Evolutionary conservation across 1,140 invertebrate genomes (phyloP).

Genomic region (Ridgeia piscesae): DNA sequence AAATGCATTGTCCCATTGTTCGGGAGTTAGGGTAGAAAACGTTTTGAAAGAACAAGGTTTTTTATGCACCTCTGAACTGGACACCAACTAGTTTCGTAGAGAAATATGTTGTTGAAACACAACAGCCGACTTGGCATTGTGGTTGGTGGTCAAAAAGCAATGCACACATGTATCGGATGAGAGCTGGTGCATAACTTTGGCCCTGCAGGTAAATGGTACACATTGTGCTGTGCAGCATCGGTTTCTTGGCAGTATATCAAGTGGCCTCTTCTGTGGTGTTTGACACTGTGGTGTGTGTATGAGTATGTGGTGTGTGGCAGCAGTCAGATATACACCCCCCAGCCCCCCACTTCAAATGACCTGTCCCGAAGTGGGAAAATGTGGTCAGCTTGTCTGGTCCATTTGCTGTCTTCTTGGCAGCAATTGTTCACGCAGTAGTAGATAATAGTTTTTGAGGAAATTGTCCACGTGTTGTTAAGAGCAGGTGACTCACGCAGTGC

Average conservation of each 20-base stretch:
- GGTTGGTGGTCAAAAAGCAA: background rate
- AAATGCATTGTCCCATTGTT: no score
- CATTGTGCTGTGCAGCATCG: background rate
- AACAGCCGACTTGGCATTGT: background rate
- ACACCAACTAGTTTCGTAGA: no score
- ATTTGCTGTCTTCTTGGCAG: background rate
- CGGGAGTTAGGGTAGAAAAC: no score
- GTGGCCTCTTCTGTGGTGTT: background rate
- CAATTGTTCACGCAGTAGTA: background rate
- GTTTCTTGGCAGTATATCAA: background rate
- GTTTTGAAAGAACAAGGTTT: no score
- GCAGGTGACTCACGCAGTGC: background rate
- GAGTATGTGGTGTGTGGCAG: background rate
- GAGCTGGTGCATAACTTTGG: background rate
- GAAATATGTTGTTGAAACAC: no score
- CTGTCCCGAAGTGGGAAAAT: background rate
- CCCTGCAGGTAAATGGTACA: background rate
- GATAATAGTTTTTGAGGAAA: background rate
- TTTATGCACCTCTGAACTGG: no score
- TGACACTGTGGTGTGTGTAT: background rate
- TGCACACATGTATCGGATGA: background rate
- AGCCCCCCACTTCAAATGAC: background rate
- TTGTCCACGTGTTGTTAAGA: background rate
- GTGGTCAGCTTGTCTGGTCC: background rate
- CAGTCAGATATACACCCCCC: background rate